Percentiles rank a stretch among this genome's conserved stretches.
phyloP scores from a whole-genome alignment of 1,140 invertebrate genomes.

The Ylistrum balloti region DNA sequence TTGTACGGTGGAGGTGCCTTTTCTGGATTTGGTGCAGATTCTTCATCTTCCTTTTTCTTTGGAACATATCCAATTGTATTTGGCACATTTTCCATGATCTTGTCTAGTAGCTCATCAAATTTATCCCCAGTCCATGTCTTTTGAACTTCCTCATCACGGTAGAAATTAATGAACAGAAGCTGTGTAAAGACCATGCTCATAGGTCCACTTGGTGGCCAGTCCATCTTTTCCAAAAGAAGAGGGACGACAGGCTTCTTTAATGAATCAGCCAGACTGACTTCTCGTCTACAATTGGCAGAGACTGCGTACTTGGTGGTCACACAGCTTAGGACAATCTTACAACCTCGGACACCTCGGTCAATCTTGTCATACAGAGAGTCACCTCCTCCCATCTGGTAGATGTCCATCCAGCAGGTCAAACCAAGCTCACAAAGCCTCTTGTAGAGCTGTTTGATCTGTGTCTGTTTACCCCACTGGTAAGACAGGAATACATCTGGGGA shows the following conservation, averaged over 20 bases:
- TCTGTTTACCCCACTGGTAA: conserved; percentile 81
- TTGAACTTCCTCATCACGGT: conserved; percentile 63
- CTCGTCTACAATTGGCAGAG: conserved; percentile 78
- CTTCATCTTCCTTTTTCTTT: background rate
- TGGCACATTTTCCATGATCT: conserved; percentile 62
- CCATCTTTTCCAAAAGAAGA: conserved; percentile 73
- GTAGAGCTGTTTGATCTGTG: conserved; percentile 74
- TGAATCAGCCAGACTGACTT: conserved; percentile 77
- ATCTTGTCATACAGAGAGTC: conserved; percentile 81
- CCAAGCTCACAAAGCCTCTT: conserved; percentile 69
- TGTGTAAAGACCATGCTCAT: conserved; percentile 79
- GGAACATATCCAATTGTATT: background rate
- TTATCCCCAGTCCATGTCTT: conserved; percentile 65
- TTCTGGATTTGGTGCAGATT: background rate
- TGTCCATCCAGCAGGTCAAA: conserved; percentile 79
- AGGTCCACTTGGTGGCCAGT: conserved; percentile 79
- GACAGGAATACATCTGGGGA: conserved; percentile 78
- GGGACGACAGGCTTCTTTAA: conserved; percentile 79
- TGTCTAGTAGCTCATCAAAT: conserved; percentile 69
- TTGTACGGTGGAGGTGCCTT: background rate
- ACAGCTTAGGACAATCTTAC: conserved; percentile 75
- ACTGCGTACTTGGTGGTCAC: conserved; percentile 79
- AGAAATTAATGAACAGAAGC: conserved; percentile 74
- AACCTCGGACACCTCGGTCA: conserved; percentile 76
- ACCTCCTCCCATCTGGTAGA: conserved; percentile 81